Percentiles rank a stretch among this genome's conserved stretches.
Evolutionary conservation across 2,113 vertebrate species (phyloP).

Genomic region (Menidia beryllina): DNA sequence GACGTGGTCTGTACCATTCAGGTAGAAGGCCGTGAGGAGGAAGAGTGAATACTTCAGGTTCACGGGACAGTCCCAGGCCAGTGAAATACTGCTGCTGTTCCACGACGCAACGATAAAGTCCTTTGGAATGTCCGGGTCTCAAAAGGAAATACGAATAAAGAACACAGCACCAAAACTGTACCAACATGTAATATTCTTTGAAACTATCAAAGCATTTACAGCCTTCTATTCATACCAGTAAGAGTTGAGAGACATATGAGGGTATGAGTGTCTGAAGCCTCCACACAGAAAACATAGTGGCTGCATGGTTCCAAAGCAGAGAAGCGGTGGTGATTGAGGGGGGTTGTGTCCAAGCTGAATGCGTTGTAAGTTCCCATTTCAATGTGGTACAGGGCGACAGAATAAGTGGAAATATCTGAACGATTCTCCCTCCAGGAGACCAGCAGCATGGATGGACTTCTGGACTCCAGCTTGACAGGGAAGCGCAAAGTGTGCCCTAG

Average conservation of each 20-base stretch:
- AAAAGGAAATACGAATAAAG: no score
- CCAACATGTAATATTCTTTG: no score
- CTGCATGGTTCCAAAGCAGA: conserved; percentile 67
- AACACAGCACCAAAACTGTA: no score
- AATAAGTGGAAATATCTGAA: not conserved
- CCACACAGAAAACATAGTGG: conserved; percentile 68
- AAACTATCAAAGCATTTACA: no score
- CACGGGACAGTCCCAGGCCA: conserved; percentile 70
- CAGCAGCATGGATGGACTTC: conserved; percentile 45
- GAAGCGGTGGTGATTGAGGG: conserved; percentile 53
- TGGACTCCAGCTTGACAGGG: conserved; percentile 59
- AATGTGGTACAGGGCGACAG: conserved; percentile 45
- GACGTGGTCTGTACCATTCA: conserved; percentile 54
- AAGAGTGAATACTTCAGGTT: conserved; percentile 60
- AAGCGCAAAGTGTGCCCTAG: conserved; percentile 64
- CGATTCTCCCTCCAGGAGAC: conserved; percentile 57
- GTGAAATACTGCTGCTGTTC: conserved; percentile 69
- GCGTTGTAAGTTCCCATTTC: conserved; percentile 27
- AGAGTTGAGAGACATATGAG: conserved; percentile 66
- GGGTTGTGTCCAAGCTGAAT: not conserved
- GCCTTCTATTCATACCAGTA: conserved; percentile 65
- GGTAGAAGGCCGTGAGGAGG: conserved; percentile 68
- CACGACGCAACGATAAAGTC: conserved; percentile 53
- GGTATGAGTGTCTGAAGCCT: conserved; percentile 25
- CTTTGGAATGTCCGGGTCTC: conserved; percentile 71